Evolutionary conservation across 2,888 invertebrate genomes (phyloP).

Genomic region (Drosophila koepferae): DNA sequence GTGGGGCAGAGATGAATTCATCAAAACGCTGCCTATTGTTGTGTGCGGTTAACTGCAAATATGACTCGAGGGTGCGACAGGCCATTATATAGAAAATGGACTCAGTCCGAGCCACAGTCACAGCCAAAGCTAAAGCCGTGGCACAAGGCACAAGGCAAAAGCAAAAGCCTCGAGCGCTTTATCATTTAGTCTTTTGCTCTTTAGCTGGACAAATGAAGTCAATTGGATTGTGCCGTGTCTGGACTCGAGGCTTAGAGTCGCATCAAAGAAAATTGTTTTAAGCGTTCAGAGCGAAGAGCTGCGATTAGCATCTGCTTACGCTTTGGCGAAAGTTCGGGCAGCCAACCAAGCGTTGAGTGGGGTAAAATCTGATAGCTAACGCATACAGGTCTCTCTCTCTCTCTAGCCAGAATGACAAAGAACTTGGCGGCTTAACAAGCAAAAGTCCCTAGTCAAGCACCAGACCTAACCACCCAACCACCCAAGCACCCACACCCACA

Average conservation of each 20-base stretch:
- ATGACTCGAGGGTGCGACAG: constrained; percentile 69
- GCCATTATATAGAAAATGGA: constrained; percentile 62
- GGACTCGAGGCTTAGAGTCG: constrained; percentile 31
- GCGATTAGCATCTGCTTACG: constrained; percentile 74
- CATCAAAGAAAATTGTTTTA: constrained; percentile 81
- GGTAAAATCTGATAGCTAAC: constrained; percentile 34
- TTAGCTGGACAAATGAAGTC: constrained; percentile 74
- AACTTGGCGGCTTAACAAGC: constrained; percentile 69
- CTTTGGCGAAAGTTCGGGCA: constrained; percentile 37
- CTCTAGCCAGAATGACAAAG: constrained; percentile 56
- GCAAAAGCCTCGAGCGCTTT: constrained; percentile 41
- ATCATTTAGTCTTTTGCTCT: constrained; percentile 73
- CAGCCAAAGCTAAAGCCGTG: not conserved
- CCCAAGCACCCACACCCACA: not conserved
- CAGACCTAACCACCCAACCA: not conserved
- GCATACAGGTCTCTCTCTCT: constrained; percentile 17
- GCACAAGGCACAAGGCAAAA: not conserved
- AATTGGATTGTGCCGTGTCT: constrained; percentile 69
- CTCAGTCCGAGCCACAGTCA: constrained; percentile 29
- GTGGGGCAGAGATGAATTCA: constrained; percentile 55
- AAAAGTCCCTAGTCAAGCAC: constrained; percentile 6
- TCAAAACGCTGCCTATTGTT: constrained; percentile 64
- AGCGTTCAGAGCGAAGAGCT: constrained; percentile 58
- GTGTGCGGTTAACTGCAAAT: constrained; percentile 72
- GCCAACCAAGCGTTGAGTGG: constrained; percentile 40